Base-by-base conservation (phyloP, 2,888 invertebrate species). In the Iselma pallidipennis region DNA sequence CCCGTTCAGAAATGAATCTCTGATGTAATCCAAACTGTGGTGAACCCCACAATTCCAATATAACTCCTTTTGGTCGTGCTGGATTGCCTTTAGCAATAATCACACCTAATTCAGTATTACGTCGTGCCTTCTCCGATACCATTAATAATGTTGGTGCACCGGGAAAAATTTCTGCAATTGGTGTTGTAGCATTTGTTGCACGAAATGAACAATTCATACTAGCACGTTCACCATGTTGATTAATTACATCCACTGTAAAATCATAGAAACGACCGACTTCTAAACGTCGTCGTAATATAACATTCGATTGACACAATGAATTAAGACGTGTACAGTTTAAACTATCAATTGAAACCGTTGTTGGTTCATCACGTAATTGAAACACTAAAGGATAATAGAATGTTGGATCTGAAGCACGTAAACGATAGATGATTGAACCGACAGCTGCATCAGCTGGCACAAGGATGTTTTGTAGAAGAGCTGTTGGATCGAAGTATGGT, bases 241-340 rank as follows among this genome's bases (percentile, higher is more conserved):
- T 94, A 72, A 87, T 71, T 9, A 80, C 77, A 45, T 83, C 82
- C 56, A 88, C 84, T 66, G 89, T 86, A 82, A 93, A 94, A 83
- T 94, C 93, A 81, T 94, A 92, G 74, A 90, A 90, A 63, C 93
- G 87, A n/a, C 92, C 92, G 0, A 90, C 87, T 79, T 91, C 91
- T 72, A 95, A 82, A 66, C 90, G 85, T 72, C 90, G 86, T 68
- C 89, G 87, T 66, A 95, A 84, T 68, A 93, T 87, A 71, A 95
- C 90, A 81, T 95, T 94, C 59, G 94, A 94, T 81, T 94, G 93
- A 82, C 95, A 95, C 73, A 93, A 90, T 55, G 92, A 92, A 83
- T 94, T 92, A 83, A 92, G 92, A 69, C 90, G 86, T 61, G 91
- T 91, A 83, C 95, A 95, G 51, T 94, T 92, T 61, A 95, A 86